A percentile compares a stretch with the other conserved stretches of the same genome.
Evolutionary conservation across 2,113 vertebrate species (phyloP).

Genomic region (Crotalus helleri): DNA sequence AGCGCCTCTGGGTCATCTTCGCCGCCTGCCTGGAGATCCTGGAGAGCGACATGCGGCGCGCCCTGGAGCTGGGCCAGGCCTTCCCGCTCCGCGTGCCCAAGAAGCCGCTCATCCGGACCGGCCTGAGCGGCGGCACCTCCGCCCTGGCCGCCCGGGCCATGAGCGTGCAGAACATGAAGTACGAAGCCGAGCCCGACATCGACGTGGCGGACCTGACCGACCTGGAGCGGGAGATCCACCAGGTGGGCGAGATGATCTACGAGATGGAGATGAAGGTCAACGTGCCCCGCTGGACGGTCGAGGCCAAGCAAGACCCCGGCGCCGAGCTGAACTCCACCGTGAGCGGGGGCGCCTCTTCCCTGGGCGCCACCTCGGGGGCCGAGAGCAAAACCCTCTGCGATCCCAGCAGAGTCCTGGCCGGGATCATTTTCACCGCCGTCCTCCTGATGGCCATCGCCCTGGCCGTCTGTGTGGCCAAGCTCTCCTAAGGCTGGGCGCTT

Average conservation of each 20-base stretch:
- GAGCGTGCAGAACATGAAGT: constrained; percentile 91
- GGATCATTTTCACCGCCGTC: constrained; percentile 82
- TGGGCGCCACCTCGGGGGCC: constrained; percentile 79
- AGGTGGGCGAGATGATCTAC: constrained; percentile 91
- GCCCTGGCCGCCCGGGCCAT: constrained; percentile 86
- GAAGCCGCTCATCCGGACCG: constrained; percentile 89
- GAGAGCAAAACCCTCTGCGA: constrained; percentile 77
- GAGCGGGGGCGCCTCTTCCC: constrained; percentile 83
- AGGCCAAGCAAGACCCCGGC: constrained; percentile 88
- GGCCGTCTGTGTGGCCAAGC: constrained; percentile 87
- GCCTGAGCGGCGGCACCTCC: constrained; percentile 85
- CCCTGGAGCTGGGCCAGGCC: constrained; percentile 87
- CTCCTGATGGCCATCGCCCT: constrained; percentile 83
- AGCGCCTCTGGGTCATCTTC: constrained; percentile 96
- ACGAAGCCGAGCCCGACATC: constrained; percentile 82
- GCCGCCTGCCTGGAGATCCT: constrained; percentile 92
- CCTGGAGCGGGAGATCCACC: constrained; percentile 85
- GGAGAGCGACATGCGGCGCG: constrained; percentile 92
- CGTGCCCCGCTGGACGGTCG: constrained; percentile 96
- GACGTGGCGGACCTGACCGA: constrained; percentile 86
- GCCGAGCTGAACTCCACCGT: constrained; percentile 83
- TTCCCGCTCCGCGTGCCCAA: constrained; percentile 88
- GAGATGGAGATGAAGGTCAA: constrained; percentile 99
- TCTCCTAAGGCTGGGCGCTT: constrained; percentile 67
- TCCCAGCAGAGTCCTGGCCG: constrained; percentile 79